Conservation (phyloP, 1,140 invertebrate genomes). For the silkworm (Bombyx mori) region DNA sequence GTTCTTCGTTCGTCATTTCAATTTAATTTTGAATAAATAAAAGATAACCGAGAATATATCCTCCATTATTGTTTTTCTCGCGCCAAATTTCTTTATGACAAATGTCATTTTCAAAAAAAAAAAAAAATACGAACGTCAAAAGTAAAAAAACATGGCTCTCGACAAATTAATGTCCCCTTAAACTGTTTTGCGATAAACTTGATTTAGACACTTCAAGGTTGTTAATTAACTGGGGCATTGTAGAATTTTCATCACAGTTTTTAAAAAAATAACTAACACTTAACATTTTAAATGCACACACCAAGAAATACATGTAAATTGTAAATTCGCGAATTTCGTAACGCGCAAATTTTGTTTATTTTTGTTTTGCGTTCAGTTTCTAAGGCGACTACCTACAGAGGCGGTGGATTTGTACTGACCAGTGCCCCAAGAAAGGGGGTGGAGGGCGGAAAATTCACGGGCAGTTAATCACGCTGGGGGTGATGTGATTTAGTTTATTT, state of each 20-base stretch:
- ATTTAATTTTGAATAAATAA: slow-evolving; percentile 61
- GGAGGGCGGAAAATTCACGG: slow-evolving; percentile 20
- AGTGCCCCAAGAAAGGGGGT: slow-evolving; percentile 47
- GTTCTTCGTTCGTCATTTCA: slow-evolving; percentile 46
- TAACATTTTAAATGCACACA: too few relatives aligned
- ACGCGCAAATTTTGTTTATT: slow-evolving; percentile 44
- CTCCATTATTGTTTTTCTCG: slow-evolving; percentile 58
- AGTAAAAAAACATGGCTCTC: slow-evolving; percentile 4
- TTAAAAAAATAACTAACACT: too few relatives aligned
- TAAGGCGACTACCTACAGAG: slow-evolving; percentile 57
- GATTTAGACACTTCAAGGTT: slow-evolving; percentile 11
- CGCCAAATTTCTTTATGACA: slow-evolving; percentile 45
- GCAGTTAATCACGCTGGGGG: slow-evolving; percentile 48
- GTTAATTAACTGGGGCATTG: slow-evolving; percentile 13
- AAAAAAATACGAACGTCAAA: background rate
- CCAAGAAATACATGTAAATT: too few relatives aligned
- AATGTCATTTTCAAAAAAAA: slow-evolving; percentile 39
- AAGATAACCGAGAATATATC: slow-evolving; percentile 36
- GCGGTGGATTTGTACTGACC: slow-evolving; percentile 54
- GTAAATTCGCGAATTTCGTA: too few relatives aligned
- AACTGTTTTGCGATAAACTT: background rate
- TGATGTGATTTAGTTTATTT: slow-evolving; percentile 61
- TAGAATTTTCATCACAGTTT: too few relatives aligned
- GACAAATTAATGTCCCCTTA: slow-evolving; percentile 6
- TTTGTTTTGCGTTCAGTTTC: slow-evolving; percentile 62